These are phyloP conservation scores for Drosophila sp. DNA, from an alignment of 1,140 invertebrate species.

Conservation along the genomic window DNA sequence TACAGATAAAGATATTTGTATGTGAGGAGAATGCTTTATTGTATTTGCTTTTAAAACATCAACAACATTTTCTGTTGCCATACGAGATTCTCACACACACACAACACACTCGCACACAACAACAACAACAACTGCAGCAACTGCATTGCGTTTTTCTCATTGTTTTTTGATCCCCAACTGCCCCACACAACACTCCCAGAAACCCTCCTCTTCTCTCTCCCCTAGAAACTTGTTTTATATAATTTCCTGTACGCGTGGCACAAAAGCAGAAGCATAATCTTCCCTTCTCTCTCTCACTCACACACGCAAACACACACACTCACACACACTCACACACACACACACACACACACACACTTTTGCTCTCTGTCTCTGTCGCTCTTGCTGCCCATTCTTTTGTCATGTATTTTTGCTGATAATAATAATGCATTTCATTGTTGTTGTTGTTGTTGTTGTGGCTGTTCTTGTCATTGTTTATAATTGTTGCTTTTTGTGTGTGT, in stretches of 20 bases:
- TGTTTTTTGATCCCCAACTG: slow-evolving; percentile 48
- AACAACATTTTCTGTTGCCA: slow-evolving; percentile 70
- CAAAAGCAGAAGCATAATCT: slow-evolving; percentile 66
- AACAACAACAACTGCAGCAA: slow-evolving; percentile 35
- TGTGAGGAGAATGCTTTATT: slow-evolving; percentile 57
- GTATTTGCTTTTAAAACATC: slow-evolving; percentile 48
- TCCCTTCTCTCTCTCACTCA: slow-evolving; percentile 14
- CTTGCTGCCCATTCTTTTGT: slow-evolving; percentile 61
- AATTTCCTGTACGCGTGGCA: slow-evolving; percentile 79
- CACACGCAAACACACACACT: slow-evolving; percentile 4
- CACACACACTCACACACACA: neutral
- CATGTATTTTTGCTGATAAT: slow-evolving; percentile 77
- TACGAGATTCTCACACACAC: slow-evolving; percentile 36
- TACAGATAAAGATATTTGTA: slow-evolving; percentile 30
- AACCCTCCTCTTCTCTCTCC: neutral
- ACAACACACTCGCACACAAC: slow-evolving; percentile 19
- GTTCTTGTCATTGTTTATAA: slow-evolving; percentile 68
- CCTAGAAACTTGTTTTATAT: slow-evolving; percentile 74
- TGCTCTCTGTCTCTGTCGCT: slow-evolving; percentile 20
- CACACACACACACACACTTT: neutral
- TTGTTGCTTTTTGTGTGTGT: slow-evolving; percentile 62
- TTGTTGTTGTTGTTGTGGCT: slow-evolving; percentile 44
- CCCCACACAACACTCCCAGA: neutral
- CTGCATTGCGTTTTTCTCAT: slow-evolving; percentile 73
- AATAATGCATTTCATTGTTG: slow-evolving; percentile 72